Base-by-base conservation (phyloP, 2,888 invertebrate genomes). In the Leistus spinibarbis region DNA sequence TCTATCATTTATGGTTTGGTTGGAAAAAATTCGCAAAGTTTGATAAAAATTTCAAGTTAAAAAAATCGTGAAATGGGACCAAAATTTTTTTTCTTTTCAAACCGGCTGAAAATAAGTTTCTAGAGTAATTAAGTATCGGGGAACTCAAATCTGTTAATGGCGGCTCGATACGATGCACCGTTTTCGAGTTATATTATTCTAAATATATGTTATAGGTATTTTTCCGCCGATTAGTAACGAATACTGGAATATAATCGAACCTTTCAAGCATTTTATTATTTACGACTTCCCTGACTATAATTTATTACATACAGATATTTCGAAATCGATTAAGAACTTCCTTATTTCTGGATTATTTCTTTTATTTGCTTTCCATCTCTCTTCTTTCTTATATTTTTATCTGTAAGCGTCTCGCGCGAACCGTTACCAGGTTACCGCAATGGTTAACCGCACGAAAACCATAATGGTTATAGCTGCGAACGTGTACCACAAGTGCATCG, bases 281-380 rank as follows among this genome's bases (percentile, higher is more conserved):
- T 57, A 57, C 57, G 57, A 57, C 17, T 5, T 9, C 3, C 63
- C 22, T 63, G n/a, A 17, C 13, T 3, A 27, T 64, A 64, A 64
- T 64, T 64, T 64, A 64, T 64, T 22, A 27, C 4, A 23, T 16
- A 9, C 10, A 64, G 64, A 64, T 22, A 64, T 64, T 64, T 64
- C 24, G n/a, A 57, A 24, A 64, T 64, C 64, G 64, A 64, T 64
- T 64, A 64, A 64, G 16, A 9, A 63, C 10, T 63, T 19, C 20
- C 9, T 22, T 63, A n/a, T 23, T 64, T 64, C 16, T 64, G 10
- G 64, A 16, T 17, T 16, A 64, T 24, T 64, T 64, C 64, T 20
- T 64, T 22, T 23, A n/a, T 40, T 10, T n/a, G 24, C 20, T 9
- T 23, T 20, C 13, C 5, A 40, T 40, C 40, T 13, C 40, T 40